phyloP scores from a whole-genome alignment of 2,113 vertebrate genomes.

The Rhinoderma darwinii region DNA sequence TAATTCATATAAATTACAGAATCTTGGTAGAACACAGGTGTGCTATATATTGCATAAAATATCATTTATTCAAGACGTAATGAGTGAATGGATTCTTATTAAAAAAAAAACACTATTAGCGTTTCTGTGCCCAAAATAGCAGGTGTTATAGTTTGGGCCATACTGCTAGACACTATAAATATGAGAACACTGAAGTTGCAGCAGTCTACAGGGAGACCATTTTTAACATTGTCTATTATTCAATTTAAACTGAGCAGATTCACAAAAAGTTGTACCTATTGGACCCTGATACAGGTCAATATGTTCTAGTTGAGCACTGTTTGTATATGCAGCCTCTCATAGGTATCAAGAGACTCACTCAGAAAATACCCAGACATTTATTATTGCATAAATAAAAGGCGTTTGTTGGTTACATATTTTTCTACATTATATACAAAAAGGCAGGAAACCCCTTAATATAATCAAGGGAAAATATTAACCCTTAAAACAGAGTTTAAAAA shows the following conservation, averaged over 20 bases:
- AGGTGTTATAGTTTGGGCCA: neutral
- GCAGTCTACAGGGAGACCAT: neutral
- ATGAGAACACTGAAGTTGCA: neutral
- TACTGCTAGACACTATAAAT: neutral
- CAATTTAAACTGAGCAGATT: neutral
- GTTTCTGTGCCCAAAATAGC: neutral
- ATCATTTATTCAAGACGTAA: neutral
- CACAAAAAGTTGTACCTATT: neutral
- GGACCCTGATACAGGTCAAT: neutral
- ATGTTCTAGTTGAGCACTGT: neutral
- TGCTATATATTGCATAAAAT: neutral
- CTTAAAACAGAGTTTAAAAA: conserved; percentile 55
- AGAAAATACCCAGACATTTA: conserved; percentile 40
- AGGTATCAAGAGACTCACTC: neutral
- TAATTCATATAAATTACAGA: neutral
- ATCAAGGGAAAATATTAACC: conserved; percentile 49
- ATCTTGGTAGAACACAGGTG: neutral
- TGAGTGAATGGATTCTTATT: neutral
- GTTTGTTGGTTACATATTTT: neutral
- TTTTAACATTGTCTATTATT: neutral
- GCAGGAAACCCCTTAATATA: conserved; percentile 42
- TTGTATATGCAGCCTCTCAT: neutral
- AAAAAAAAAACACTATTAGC: neutral
- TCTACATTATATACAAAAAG: conserved; percentile 48
- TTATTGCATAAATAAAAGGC: conserved; percentile 52